phyloP scores from a whole-genome alignment of 1,140 invertebrate genomes.

The Aphelinus certus region DNA sequence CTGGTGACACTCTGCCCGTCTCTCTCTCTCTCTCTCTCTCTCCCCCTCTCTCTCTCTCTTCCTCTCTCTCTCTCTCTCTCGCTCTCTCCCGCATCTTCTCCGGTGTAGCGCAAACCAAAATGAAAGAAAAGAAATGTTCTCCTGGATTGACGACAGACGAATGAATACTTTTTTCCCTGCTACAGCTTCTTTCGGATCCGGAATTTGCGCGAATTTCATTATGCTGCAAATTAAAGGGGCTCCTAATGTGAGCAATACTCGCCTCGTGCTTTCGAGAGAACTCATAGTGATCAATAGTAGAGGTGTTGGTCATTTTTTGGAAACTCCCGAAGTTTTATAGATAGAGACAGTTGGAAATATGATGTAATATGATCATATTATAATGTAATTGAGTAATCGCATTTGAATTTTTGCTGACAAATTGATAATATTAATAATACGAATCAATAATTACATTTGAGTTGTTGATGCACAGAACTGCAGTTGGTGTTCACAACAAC shows the following conservation, averaged over 20 bases:
- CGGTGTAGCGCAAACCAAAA: conserved; percentile 3
- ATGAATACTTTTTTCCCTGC: conserved; percentile 43
- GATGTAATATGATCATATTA: too few relatives aligned
- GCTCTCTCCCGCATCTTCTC: too few relatives aligned
- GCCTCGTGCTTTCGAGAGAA: not conserved
- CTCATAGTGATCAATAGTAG: too few relatives aligned
- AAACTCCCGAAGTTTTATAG: too few relatives aligned
- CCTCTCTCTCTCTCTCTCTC: not conserved
- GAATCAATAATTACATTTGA: too few relatives aligned
- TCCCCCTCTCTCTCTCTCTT: conserved; percentile 25
- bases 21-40: conserved; percentile 37
- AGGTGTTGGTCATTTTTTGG: too few relatives aligned
- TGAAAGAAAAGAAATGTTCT: conserved; percentile 34
- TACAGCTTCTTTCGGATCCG: conserved; percentile 45
- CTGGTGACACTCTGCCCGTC: conserved; percentile 53
- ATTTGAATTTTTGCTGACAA: too few relatives aligned
- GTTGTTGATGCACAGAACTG: too few relatives aligned
- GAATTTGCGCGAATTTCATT: conserved; percentile 49
- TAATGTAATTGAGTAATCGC: too few relatives aligned
- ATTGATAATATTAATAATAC: too few relatives aligned
- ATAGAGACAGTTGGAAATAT: too few relatives aligned
- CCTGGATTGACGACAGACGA: conserved; percentile 11
- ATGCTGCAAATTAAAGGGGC: conserved; percentile 32
- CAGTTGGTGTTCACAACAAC: too few relatives aligned
- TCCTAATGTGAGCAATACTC: conserved; percentile 1